Evolutionary conservation across 2,888 invertebrate species (phyloP).

Genomic region (Gonocerus acuteangulatus): DNA sequence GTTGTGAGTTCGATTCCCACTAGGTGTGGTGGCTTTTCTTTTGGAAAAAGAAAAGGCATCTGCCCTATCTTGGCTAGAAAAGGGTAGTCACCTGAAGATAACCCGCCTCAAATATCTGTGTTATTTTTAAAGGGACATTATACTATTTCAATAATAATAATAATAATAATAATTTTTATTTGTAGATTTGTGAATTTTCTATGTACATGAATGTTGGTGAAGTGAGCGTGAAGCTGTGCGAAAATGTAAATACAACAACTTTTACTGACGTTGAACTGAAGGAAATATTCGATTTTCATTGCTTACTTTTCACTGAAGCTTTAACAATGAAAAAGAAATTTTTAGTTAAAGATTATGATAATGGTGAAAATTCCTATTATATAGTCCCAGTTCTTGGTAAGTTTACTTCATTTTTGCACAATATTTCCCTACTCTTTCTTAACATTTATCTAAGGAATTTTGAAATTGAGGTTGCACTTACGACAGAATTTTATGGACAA

Average conservation of each 20-base stretch:
- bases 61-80: too few species aligned
- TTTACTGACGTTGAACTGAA: slow-evolving; percentile 49
- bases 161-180: too few species aligned
- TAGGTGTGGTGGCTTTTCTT: too few species aligned
- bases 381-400: slow-evolving; percentile 41
- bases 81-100: too few species aligned
- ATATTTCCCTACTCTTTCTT: not conserved
- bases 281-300: slow-evolving; percentile 57
- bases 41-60: too few species aligned
- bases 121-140: too few species aligned
- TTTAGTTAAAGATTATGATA: slow-evolving; percentile 45
- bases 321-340: slow-evolving; percentile 57
- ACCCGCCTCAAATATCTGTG: too few species aligned
- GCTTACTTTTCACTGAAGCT: slow-evolving; percentile 64
- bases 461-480: too few species aligned
- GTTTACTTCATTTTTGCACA: not conserved
- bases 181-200: slow-evolving; percentile 54
- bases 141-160: too few species aligned
- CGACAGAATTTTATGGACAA: not conserved
- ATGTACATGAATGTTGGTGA: slow-evolving; percentile 63
- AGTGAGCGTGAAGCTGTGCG: slow-evolving; percentile 43
- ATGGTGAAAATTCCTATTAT: slow-evolving; percentile 48
- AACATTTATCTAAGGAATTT: too few species aligned
- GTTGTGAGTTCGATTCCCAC: too few species aligned
- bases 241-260: slow-evolving; percentile 40